Evolutionary conservation across 2,113 vertebrate species (phyloP).

Genomic region (Isurus oxyrinchus): DNA sequence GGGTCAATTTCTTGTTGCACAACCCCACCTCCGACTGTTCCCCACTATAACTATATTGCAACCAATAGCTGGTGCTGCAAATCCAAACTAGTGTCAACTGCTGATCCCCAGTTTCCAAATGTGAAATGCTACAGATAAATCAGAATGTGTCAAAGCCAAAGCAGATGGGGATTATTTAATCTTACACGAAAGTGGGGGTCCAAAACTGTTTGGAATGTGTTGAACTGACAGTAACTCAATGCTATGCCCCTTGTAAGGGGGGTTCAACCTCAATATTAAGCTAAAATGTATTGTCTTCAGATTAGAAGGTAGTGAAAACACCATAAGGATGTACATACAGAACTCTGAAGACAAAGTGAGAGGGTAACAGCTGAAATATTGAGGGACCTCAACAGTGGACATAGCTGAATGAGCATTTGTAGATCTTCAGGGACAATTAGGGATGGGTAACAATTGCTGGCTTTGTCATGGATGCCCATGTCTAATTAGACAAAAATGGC

Average conservation of each 20-base stretch:
- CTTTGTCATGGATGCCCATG: not conserved
- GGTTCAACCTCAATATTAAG: not conserved
- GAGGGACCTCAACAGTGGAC: not conserved
- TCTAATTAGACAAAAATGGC: not conserved
- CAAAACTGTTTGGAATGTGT: not conserved
- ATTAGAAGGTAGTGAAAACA: not conserved
- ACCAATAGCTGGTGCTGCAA: not conserved
- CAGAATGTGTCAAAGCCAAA: not conserved
- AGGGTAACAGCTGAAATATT: not conserved
- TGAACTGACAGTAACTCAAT: not conserved
- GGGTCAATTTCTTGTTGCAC: not conserved
- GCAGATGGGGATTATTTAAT: too few relatives aligned
- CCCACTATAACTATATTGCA: not conserved
- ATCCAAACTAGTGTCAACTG: not conserved
- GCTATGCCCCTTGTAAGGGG: not conserved
- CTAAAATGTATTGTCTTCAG: not conserved
- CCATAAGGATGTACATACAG: not conserved
- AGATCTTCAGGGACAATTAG: not conserved
- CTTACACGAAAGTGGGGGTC: too few relatives aligned
- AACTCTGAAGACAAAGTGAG: not conserved
- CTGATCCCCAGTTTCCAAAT: not conserved
- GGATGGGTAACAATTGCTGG: not conserved
- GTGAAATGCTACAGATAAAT: not conserved
- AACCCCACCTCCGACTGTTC: not conserved
- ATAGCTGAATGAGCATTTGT: not conserved